A percentile compares a stretch with the other conserved stretches of the same genome.
Conservation (phyloP, 1,140 invertebrate genomes). For the Sipha flava region DNA sequence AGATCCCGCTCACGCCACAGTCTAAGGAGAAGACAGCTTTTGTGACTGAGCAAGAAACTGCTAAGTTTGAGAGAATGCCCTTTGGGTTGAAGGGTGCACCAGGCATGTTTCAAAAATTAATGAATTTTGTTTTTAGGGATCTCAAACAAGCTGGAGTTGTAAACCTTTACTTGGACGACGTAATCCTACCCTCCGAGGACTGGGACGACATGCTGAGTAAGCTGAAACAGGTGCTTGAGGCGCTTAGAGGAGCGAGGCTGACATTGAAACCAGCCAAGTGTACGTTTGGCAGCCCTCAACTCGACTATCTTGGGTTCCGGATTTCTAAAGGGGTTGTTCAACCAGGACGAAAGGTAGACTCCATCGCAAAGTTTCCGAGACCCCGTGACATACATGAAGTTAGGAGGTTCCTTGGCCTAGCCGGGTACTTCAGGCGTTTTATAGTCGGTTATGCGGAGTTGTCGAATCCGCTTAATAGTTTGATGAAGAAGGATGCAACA, state of each 20-base stretch:
- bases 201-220: not conserved
- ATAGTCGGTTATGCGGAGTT: too few species aligned
- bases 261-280: not conserved
- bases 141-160: not conserved
- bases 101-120: constrained; percentile 7
- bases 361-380: too few species aligned
- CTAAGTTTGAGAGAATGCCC: constrained; percentile 34
- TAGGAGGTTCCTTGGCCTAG: too few species aligned
- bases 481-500: too few species aligned
- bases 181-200: not conserved
- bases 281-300: not conserved
- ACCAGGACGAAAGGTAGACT: not conserved
- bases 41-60: constrained; percentile 28
- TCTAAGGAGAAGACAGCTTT: constrained; percentile 37
- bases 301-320: not conserved
- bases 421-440: too few species aligned
- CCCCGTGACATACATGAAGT: too few species aligned
- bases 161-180: not conserved
- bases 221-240: not conserved
- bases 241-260: not conserved
- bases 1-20: constrained; percentile 41
- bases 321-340: not conserved
- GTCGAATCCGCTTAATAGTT: too few species aligned
- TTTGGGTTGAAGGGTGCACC: constrained; percentile 38
- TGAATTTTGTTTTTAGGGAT: constrained; percentile 6